Base-by-base conservation (phyloP, 2,888 invertebrate genomes). In the Tillus elongatus region DNA sequence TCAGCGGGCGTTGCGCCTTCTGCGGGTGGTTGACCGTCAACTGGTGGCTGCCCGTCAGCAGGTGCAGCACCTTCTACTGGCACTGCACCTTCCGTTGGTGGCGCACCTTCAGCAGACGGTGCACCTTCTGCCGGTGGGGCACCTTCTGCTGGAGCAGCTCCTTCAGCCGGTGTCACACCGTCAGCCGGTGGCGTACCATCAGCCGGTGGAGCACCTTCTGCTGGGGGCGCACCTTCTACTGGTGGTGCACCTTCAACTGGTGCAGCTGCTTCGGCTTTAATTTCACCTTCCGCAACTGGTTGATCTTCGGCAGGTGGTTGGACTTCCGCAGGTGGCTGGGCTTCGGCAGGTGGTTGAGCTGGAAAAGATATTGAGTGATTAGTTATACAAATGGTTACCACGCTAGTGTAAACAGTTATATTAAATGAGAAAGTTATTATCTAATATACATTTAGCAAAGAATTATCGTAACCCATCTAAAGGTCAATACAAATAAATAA, bases 11-110 rank as follows among this genome's bases (percentile, higher is more conserved):
- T 54, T n/a, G n/a, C n/a, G n/a, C n/a, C n/a, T 26, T 67, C 57
- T 4, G 51, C 51, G 3, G 56, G 54, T 13, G 60, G 52, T 30
- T 53, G 47, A 28, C 56, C 63, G 47, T 62, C 63, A 3, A 58
- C 57, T 4, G 60, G 52, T 32, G 51, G 52, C 6, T 10, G 24
- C n/a, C 6, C 24, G 24, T 19, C 14, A 12, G n/a, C n/a, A n/a
- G n/a, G n/a, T n/a, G n/a, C n/a, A n/a, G 56, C 53, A 3, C 52
- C 60, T 40, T 61, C 59, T 35, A 53, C 57, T 4, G 60, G 57
- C 11, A 66, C 51, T 6, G 54, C 50, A 10, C 51, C 55, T 42
- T 54, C 57, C n/a, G 55, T 47, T 14, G 61, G 55, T 28, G 60
- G 57, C 10, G 57, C 59, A 6, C 52, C 57, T 39, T 55, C 49